A percentile compares a stretch with the other conserved stretches of the same genome.
Evolutionary conservation across 23 tunicate species (phyloP).

Genomic region (Styela clava): DNA sequence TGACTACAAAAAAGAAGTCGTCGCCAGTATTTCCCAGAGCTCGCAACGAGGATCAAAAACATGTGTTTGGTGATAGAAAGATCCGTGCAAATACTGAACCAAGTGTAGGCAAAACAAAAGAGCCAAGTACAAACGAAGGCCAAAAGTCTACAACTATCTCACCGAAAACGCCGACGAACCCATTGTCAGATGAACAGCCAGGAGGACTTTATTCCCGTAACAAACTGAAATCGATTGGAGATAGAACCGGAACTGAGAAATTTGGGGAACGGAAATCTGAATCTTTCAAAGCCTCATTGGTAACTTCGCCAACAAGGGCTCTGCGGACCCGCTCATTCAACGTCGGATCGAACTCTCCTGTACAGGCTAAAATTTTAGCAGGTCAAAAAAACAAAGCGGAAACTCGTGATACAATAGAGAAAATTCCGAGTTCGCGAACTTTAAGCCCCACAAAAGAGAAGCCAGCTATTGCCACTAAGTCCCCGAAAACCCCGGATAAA

Average conservation of each 20-base stretch:
- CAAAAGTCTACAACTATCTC: not conserved
- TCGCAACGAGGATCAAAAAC: not conserved
- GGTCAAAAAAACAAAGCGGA: not conserved
- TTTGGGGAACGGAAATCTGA: not conserved
- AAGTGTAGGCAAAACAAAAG: not conserved
- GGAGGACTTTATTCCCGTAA: not conserved
- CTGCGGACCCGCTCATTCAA: slow-evolving; percentile 18
- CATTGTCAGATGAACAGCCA: not conserved
- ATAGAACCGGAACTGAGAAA: not conserved
- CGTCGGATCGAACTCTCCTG: not conserved
- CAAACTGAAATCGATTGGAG: not conserved
- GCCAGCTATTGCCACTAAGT: not conserved
- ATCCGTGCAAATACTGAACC: not conserved
- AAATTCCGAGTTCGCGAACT: not conserved
- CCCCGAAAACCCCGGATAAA: not conserved
- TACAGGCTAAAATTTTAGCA: not conserved
- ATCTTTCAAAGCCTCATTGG: not conserved
- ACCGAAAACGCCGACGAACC: not conserved
- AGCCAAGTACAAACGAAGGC: not conserved
- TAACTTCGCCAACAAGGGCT: not conserved
- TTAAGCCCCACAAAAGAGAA: not conserved
- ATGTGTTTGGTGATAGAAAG: not conserved
- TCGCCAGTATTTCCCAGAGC: not conserved
- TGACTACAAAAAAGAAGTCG: not conserved
- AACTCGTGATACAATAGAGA: not conserved